Base-by-base conservation (phyloP, 2,888 invertebrate species). In the Griposia aprilina region DNA sequence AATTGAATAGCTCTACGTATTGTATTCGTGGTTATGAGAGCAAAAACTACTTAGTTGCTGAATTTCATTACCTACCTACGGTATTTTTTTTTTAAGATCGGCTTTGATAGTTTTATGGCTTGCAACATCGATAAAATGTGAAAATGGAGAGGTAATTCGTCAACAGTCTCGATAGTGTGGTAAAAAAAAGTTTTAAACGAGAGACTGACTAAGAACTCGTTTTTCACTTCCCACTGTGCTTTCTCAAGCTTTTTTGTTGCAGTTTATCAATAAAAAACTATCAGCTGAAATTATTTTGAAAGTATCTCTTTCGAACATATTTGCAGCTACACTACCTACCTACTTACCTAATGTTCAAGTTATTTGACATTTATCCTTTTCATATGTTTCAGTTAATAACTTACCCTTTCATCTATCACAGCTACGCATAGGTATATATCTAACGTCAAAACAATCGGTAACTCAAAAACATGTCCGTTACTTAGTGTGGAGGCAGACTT, bases 401-500 rank as follows among this genome's bases (percentile, higher is more conserved):
- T 81, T 81, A 77, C 71, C 77, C 0, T 71, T 70, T 62, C 5
- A 57, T 1, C 15, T 17, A 45, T 36, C 7, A 45, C 65, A 62
- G 41, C 48, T 68, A 67, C 41, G 69, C 77, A 77, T 59, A 77
- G 62, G 57, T 36, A 36, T 41, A 41, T 63, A 80, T 36, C 41
- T 68, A 81, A 77, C 69, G 55, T 57, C 17, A 72, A 68, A 84
- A 87, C 81, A 86, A 86, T 84, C 57, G 78, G 76, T 76, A 78
- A 80, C 75, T 83, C 52, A 73, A 81, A 87, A 87, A 80, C 81
- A 81, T 79, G 85, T 83, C 82, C 78, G 79, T 87, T 82, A 84
- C 87, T 87, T 84, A 90, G 89, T 91, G 88, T 87, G 83, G 87
- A 91, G 90, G 89, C 87, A 75, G 86, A 83, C 83, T 86, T 76